phyloP scores from a whole-genome alignment of 2,113 vertebrate genomes.

The Leptocoma aspasia region DNA sequence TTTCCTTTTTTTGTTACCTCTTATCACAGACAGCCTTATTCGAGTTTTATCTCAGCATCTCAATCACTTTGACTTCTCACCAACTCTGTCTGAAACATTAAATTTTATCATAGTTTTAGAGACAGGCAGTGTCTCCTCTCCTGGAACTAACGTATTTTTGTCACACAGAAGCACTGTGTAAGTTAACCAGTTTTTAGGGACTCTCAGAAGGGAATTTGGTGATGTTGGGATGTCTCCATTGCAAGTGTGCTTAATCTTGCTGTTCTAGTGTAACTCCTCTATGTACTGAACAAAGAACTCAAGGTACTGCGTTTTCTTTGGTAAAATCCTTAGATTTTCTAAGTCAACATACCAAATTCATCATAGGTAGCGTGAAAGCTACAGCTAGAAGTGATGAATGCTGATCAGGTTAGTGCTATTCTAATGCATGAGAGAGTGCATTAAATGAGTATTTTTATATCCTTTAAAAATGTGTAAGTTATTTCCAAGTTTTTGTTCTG shows the following conservation, averaged over 20 bases:
- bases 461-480: neutral
- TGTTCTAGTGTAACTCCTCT: neutral
- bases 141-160: neutral
- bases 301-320: neutral
- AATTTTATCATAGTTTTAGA: neutral
- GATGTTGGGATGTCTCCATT: neutral
- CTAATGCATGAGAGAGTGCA: neutral
- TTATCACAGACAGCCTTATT: neutral
- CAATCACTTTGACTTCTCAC: neutral
- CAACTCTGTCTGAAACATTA: neutral
- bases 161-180: neutral
- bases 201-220: neutral
- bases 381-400: neutral
- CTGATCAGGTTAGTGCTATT: neutral
- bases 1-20: neutral
- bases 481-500: neutral
- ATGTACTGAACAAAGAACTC: neutral
- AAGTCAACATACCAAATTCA: neutral
- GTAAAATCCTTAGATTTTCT: neutral
- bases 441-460: neutral
- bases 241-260: neutral
- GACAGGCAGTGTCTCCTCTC: neutral
- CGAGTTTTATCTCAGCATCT: neutral
- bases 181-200: neutral
- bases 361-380: neutral